Evolutionary conservation across 2,797 vertebrate genomes (phyloP), one percentile per base, ranked within the genome.

Genomic region (Mastacembelus armatus): DNA sequence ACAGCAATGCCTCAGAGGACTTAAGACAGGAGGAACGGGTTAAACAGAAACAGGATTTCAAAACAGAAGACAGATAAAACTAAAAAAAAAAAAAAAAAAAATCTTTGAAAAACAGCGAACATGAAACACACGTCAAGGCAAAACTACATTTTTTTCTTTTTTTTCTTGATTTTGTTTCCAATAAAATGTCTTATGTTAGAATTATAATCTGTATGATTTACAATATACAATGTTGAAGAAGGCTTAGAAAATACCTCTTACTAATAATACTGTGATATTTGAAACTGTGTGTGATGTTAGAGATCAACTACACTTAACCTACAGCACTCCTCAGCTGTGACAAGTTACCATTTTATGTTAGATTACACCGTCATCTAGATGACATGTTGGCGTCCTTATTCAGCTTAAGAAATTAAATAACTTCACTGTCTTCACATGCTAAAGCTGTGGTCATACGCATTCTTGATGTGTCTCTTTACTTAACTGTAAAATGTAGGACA

Each of bases 151-250:
- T 96, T 91, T 94, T 93, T 60, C 24, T 18, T 81, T 80, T 95
- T 95, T 93, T 93, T 92, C 94, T 94, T 88, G 21, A 54, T 83
- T 91, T 90, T 89, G 83, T 88, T 91, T 91, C 87, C 89, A 91
- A 93, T 94, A 94, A 94, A 94, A 93, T 92, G 92, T 93, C 88
- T 94, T 92, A 93, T 91, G 95, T 96, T 97, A 97, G 95, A 97
- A 96, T 96, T 98, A 96, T 95, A 98, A 95, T 97, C 93, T 98
- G 91, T 95, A 85, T 96, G 94, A 97, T 99, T 93, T 98, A 98
- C 97, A 98, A 94, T 97, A 95, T 97, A 98, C 96, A 98, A 95
- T 95, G 94, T 94, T 93, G 94, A 96, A 94, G 95, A 96, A 96
- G 95, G 94, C 95, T 96, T 95, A 96, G 94, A 96, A 95, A 96